These are phyloP conservation scores for Cichladusa arquata DNA, from an alignment of 2,113 vertebrate genomes.

Conservation along the genomic window DNA sequence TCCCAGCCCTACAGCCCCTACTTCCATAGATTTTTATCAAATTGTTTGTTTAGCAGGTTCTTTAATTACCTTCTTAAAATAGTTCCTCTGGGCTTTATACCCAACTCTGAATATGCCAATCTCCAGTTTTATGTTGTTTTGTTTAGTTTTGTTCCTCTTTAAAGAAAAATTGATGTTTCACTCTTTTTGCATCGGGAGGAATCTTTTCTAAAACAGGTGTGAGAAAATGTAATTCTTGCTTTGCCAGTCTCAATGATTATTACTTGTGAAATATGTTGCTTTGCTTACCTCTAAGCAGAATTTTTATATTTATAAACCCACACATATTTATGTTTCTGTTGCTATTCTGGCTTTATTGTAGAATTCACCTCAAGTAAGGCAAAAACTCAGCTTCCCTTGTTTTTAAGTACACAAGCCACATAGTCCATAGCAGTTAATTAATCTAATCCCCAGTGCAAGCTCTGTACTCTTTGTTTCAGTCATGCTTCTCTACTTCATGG, in stretches of 20 bases:
- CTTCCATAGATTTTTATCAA: slow-evolving; percentile 17
- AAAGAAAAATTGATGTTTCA: neutral
- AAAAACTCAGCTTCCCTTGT: neutral
- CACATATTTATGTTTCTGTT: neutral
- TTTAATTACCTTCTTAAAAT: slow-evolving; percentile 27
- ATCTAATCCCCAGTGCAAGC: neutral
- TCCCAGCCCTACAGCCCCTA: neutral
- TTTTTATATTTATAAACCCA: neutral
- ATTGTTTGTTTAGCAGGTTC: slow-evolving; percentile 35
- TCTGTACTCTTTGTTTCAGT: neutral
- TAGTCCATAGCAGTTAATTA: neutral
- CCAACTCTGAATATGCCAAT: neutral
- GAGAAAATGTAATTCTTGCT: neutral
- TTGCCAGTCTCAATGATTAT: neutral
- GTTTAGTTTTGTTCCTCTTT: neutral
- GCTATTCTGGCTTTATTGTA: neutral
- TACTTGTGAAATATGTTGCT: neutral
- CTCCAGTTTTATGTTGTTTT: neutral
- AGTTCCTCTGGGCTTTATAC: neutral
- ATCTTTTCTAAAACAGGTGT: neutral
- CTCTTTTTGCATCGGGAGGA: neutral
- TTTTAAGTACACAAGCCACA: neutral
- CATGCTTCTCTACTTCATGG: neutral
- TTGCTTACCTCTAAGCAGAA: neutral
- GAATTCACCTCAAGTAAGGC: neutral